Base-by-base conservation (phyloP, 2,888 invertebrate genomes). In the Sphaerophoria taeniata region DNA sequence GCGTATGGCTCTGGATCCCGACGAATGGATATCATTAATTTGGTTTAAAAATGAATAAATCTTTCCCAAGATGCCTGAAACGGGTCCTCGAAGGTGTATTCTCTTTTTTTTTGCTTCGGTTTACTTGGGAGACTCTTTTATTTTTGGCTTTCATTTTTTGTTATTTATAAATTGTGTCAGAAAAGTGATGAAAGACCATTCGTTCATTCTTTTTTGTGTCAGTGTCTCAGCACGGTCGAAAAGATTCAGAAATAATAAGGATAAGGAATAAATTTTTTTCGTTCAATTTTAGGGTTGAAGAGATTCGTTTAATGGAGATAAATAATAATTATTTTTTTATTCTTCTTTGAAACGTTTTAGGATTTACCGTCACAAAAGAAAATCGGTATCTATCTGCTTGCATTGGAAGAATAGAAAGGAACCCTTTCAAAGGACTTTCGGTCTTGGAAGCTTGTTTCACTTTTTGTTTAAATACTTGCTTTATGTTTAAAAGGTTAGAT, bases 1-100 rank as follows among this genome's bases (percentile, higher is more conserved):
- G n/a, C 39, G 36, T 67, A 39, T 51, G 34, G 65, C 36, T 51
- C 36, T 24, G 24, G 24, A 1, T 24, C 24, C 24, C 24, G 11
- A 53, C 36, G 39, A 67, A 67, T 53, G 24, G 67, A 24, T 67
- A 24, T 39, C 67, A 67, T 51, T 53, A 53, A 67, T 67, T 67
- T 34, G 39, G n/a, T 53, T 67, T 53, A 39, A 67, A 53, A 39
- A 67, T 67, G 39, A 67, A 67, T 53, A 67, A 67, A 67, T 67
- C 67, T 53, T 53, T 39, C 6, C 11, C 24, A 51, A 36, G 34
- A 24, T 24, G 24, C 24, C 24, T 24, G 24, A 24, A 24, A 24
- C 24, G 24, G 24, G 24, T 24, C 24, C 24, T 24, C 2, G 24
- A 24, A 24, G 24, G 24, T 24, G 24, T 24, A 1, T 24, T 24